Percentiles rank a stretch among this genome's conserved stretches.
These are phyloP conservation scores for Proisotoma minuta DNA, from an alignment of 2,888 invertebrate species.

Conservation along the genomic window DNA sequence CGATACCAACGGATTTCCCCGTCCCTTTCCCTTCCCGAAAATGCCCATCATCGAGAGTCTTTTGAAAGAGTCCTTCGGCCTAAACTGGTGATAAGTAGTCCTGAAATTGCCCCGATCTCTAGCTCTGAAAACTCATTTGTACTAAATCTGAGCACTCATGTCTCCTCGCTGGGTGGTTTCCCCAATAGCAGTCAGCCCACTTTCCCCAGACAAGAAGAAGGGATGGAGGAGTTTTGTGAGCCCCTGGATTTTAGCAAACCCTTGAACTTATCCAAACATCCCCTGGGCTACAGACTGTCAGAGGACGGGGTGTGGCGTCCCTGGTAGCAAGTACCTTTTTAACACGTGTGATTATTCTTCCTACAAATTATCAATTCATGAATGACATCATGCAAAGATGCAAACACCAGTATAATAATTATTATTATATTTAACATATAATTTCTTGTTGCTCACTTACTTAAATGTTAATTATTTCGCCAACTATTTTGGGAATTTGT, in stretches of 20 bases:
- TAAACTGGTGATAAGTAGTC: constrained; percentile 14
- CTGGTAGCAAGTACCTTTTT: constrained; percentile 34
- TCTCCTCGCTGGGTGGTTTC: neutral
- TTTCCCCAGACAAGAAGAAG: neutral
- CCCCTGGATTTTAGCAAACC: constrained; percentile 40
- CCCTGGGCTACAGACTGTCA: constrained; percentile 28
- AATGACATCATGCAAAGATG: constrained; percentile 3
- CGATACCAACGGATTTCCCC: neutral
- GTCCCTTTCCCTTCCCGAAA: neutral
- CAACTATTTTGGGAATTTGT: too few species aligned
- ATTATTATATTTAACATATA: neutral
- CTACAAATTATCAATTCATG: neutral
- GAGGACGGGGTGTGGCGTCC: constrained; percentile 41
- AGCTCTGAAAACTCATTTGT: neutral
- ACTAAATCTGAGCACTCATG: constrained; percentile 8
- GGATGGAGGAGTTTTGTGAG: constrained; percentile 31
- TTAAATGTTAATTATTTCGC: neutral
- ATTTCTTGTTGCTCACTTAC: neutral
- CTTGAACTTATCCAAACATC: constrained; percentile 38
- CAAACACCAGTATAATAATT: too few species aligned
- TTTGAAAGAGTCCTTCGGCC: neutral
- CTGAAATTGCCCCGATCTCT: constrained; percentile 8
- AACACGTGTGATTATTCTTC: neutral
- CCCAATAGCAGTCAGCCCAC: neutral
- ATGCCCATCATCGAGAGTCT: too few species aligned